Base-by-base conservation (phyloP, 1,140 invertebrate genomes). In the Hermetia illucens region DNA sequence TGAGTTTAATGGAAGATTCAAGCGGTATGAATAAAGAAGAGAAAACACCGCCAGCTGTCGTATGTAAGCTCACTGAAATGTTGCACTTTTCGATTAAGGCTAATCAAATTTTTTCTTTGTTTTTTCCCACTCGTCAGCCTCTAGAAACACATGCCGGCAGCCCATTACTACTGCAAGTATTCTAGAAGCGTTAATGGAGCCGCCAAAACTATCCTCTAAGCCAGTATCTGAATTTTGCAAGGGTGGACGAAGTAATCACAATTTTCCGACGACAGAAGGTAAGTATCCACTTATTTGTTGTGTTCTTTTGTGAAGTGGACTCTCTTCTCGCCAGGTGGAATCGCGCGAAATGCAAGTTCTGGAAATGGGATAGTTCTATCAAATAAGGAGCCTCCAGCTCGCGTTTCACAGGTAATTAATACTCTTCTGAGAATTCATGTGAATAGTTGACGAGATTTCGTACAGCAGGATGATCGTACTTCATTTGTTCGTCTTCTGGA, bases 161-260 rank as follows among this genome's bases (percentile, higher is more conserved):
- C 45, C 45, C 9, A 42, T 47, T 3, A 44, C 43, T 21, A 36
- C 45, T 4, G 41, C 43, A 2, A 47, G 40, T 40, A 43, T 47
- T 15, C 36, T 47, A 31, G 45, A 47, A 21, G 36, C 45, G 12
- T 33, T 47, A 2, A 10, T 39, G 13, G 38, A 39, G 10, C 19
- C 19, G 25, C 38, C 38, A 21, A 32, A 33, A 39, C 12, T 32
- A 12, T 27, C 16, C 18, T 15, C 22, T 27, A 8, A 13, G 6
- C 3, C 18, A n/a, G n/a, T n/a, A n/a, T n/a, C n/a, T n/a, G n/a
- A n/a, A n/a, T n/a, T n/a, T n/a, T n/a, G n/a, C n/a, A n/a, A n/a
- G n/a, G n/a, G n/a, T n/a, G n/a, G 9, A n/a, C 17, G 6, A 13
- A 5, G 4, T 22, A 13, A 8, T 32, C 30, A 15, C 30, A 13